phyloP scores from a whole-genome alignment of 2,888 invertebrate genomes.

The Orthosia gracilis region DNA sequence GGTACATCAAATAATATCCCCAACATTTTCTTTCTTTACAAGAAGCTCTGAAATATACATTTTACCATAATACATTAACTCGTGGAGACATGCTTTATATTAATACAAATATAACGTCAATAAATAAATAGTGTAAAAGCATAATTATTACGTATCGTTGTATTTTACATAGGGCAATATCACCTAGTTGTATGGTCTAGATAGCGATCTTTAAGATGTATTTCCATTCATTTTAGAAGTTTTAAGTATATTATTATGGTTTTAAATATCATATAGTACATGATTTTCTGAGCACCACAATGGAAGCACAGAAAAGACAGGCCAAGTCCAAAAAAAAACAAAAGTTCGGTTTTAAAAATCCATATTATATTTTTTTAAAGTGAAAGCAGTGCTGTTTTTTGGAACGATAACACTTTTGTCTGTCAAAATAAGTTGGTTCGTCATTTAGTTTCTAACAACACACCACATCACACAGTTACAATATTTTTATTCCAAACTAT shows the following conservation, averaged over 20 bases:
- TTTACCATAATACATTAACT: conserved; percentile 47
- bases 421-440: neutral
- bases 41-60: conserved; percentile 73
- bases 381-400: neutral
- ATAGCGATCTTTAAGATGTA: neutral
- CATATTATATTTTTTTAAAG: neutral
- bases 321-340: conserved; percentile 4
- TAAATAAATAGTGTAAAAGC: conserved; percentile 87
- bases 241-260: conserved; percentile 4
- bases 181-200: conserved; percentile 19
- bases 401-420: neutral
- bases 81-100: conserved; percentile 76
- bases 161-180: conserved; percentile 64
- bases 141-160: conserved; percentile 77
- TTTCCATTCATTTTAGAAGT: conserved; percentile 15
- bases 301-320: conserved; percentile 13
- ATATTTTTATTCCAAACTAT: neutral
- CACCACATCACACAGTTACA: conserved; percentile 15
- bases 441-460: conserved; percentile 48
- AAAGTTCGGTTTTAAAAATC: conserved; percentile 12
- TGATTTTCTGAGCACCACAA: conserved; percentile 12
- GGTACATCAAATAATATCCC: conserved; percentile 70
- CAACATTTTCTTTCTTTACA: conserved; percentile 74
- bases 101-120: conserved; percentile 85
- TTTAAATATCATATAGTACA: conserved; percentile 28